phyloP scores from a whole-genome alignment of 2,113 vertebrate species.

The Pimephales promelas region DNA sequence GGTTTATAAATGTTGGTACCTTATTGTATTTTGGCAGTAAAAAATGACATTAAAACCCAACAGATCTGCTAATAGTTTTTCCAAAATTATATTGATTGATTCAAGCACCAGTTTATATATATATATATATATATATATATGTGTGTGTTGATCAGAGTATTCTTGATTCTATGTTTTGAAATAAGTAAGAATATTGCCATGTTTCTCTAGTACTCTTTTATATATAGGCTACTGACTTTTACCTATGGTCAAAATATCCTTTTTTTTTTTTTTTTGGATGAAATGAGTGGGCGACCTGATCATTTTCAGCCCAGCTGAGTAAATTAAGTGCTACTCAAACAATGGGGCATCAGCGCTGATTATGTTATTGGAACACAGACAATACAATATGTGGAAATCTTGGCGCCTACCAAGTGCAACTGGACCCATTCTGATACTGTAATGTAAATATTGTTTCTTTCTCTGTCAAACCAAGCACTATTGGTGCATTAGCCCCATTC shows the following conservation, averaged over 20 bases:
- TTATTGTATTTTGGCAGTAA: too few relatives aligned
- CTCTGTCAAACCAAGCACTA: slow-evolving; percentile 51
- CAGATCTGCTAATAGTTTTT: too few relatives aligned
- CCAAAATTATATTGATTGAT: not conserved
- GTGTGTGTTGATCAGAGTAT: not conserved
- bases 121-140: too few relatives aligned
- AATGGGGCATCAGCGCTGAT: slow-evolving; percentile 69
- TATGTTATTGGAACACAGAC: slow-evolving; percentile 70
- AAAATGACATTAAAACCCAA: too few relatives aligned
- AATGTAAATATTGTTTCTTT: slow-evolving; percentile 74
- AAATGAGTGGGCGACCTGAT: slow-evolving; percentile 34
- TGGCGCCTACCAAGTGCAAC: slow-evolving; percentile 53
- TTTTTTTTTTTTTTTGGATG: not conserved
- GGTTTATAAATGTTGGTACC: too few relatives aligned
- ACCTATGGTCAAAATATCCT: not conserved
- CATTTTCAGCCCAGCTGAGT: slow-evolving; percentile 55
- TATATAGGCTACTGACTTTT: not conserved
- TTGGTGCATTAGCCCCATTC: slow-evolving; percentile 59
- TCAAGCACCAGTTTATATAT: too few relatives aligned
- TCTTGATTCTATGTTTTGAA: not conserved
- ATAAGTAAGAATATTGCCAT: too few relatives aligned
- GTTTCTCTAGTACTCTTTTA: not conserved
- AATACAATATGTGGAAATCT: slow-evolving; percentile 79
- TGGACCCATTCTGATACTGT: slow-evolving; percentile 59
- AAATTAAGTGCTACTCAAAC: slow-evolving; percentile 62